A percentile compares a stretch with the other conserved stretches of the same genome.
phyloP scores from a whole-genome alignment of 37 sponge, comb jelly and placozoan genomes.

The Aplysina aerophoba region DNA sequence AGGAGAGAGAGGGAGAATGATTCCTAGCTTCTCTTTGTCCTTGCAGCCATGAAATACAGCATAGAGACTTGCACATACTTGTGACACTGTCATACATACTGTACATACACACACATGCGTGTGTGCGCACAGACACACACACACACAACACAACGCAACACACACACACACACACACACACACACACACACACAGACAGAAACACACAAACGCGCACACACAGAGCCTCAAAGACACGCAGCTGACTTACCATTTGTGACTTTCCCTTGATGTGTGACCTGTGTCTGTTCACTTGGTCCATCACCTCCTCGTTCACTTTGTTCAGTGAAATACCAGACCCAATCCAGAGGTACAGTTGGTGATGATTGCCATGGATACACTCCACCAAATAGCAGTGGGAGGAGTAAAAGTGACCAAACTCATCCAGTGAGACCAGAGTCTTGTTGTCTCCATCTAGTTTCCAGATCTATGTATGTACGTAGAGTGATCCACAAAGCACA shows the following conservation, averaged over 20 bases:
- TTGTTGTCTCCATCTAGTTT: slow-evolving; percentile 12
- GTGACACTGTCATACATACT: no score
- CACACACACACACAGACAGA: no score
- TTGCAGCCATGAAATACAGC: no score
- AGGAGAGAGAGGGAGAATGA: background rate
- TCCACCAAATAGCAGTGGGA: slow-evolving; percentile 41
- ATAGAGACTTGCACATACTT: no score
- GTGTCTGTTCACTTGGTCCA: background rate
- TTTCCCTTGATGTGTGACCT: background rate
- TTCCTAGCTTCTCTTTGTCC: no score
- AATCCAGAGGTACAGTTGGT: slow-evolving; percentile 49
- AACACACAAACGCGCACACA: no score
- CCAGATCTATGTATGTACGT: slow-evolving; percentile 32
- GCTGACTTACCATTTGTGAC: background rate
- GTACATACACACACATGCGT: no score
- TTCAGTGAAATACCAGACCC: slow-evolving; percentile 13
- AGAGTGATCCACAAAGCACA: no score
- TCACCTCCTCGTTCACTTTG: background rate
- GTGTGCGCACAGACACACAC: no score
- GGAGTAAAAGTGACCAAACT: slow-evolving; percentile 53
- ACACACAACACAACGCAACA: no score
- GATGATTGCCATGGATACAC: slow-evolving; percentile 14
- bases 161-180: no score
- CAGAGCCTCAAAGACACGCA: no score
- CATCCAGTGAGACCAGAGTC: slow-evolving; percentile 24